Evolutionary conservation across 2,888 invertebrate genomes (phyloP).

Genomic region (Andricus curvator): DNA sequence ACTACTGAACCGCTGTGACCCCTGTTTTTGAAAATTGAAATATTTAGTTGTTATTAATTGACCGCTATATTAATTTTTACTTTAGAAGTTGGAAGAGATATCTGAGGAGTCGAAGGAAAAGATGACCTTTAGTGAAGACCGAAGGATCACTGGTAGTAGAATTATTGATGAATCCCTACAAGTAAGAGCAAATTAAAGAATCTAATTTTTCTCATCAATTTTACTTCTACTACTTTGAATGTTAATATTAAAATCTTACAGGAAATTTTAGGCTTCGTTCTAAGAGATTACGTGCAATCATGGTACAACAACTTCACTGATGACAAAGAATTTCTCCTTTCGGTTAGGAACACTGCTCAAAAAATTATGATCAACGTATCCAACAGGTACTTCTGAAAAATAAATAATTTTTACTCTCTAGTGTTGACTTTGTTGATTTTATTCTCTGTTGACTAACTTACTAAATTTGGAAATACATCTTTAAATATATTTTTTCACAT

Average conservation of each 20-base stretch:
- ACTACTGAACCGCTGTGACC: no score
- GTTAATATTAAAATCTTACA: constrained; percentile 55
- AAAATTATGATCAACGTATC: constrained; percentile 84
- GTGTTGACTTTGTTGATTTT: no score
- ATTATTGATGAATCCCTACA: constrained; percentile 92
- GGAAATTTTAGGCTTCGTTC: constrained; percentile 89
- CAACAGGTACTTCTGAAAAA: constrained; percentile 77
- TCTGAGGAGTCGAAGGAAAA: constrained; percentile 68
- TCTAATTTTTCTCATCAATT: constrained; percentile 15
- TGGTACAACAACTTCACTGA: constrained; percentile 85
- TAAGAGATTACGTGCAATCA: constrained; percentile 90
- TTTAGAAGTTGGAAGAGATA: constrained; percentile 59
- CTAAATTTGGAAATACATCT: background rate
- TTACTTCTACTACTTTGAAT: background rate
- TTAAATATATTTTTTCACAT: no score
- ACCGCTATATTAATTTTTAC: constrained; percentile 57
- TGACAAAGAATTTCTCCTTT: constrained; percentile 87
- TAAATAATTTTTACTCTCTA: background rate
- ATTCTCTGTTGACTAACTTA: background rate
- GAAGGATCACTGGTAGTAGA: constrained; percentile 89
- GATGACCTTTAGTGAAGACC: constrained; percentile 78
- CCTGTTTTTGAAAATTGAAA: background rate
- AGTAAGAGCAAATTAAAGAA: constrained; percentile 66
- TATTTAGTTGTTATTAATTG: background rate
- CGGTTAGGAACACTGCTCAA: constrained; percentile 85